These are phyloP conservation scores for Oreochromis aureus DNA, from an alignment of 2,113 vertebrate species.

Conservation along the genomic window DNA sequence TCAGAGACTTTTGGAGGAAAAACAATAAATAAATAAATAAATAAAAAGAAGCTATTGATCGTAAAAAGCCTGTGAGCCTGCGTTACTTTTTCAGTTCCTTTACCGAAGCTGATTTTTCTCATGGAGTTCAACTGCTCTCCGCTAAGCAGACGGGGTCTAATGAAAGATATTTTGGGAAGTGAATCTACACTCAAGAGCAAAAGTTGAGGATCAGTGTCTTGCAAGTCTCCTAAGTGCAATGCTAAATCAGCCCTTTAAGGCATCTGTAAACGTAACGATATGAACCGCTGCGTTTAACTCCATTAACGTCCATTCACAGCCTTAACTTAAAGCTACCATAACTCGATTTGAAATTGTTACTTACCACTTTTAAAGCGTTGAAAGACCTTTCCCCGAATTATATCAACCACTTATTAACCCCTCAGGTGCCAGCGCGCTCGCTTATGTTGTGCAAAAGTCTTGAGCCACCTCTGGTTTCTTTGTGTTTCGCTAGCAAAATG, in stretches of 20 bases:
- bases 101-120: neutral
- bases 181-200: neutral
- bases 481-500: neutral
- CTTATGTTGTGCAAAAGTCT: neutral
- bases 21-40: neutral
- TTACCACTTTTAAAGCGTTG: neutral
- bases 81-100: fast-evolving
- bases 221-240: neutral
- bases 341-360: neutral
- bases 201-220: neutral
- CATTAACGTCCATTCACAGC: neutral
- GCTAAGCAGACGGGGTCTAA: neutral
- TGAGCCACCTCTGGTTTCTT: neutral
- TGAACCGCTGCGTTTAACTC: neutral
- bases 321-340: neutral
- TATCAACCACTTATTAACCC: neutral
- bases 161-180: neutral
- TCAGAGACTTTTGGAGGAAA: neutral
- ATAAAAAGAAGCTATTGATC: neutral
- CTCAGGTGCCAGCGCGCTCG: fast-evolving
- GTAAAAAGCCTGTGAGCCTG: fast-evolving
- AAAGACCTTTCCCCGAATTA: neutral
- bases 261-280: neutral
- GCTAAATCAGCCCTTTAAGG: neutral
- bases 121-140: neutral